phyloP scores from a whole-genome alignment of 2,113 vertebrate species.

The Silurus glanis region DNA sequence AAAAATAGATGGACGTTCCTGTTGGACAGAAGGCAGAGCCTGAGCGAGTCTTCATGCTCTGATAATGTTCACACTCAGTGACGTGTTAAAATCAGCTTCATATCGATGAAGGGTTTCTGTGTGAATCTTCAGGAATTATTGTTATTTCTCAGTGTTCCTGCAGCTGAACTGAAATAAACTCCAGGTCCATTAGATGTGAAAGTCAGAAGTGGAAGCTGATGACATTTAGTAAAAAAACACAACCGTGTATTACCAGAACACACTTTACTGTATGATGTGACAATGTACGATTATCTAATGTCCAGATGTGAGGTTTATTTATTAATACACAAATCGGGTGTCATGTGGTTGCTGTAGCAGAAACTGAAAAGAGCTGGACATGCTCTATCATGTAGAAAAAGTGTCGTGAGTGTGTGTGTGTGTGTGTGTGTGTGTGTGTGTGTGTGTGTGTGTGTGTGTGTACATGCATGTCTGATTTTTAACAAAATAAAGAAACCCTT shows the following conservation, averaged over 20 bases:
- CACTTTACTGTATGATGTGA: no score
- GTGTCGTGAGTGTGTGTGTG: no score
- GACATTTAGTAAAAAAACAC: not conserved
- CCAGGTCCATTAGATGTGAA: not conserved
- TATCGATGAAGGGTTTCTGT: not conserved
- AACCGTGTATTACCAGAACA: not conserved
- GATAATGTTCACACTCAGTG: not conserved
- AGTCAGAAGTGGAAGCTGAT: not conserved
- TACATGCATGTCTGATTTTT: not conserved
- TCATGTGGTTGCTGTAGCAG: not conserved
- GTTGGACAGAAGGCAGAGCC: not conserved
- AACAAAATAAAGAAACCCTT: not conserved
- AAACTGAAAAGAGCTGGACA: not conserved
- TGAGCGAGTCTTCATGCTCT: not conserved
- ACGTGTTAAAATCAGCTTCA: not conserved
- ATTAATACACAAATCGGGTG: not conserved
- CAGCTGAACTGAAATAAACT: not conserved
- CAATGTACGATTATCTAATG: not conserved
- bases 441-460: not conserved
- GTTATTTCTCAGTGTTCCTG: not conserved
- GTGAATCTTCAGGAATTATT: not conserved
- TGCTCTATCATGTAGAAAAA: not conserved
- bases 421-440: not conserved
- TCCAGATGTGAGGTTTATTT: not conserved
- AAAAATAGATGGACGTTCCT: not conserved